These are phyloP conservation scores for Sebastolobus altivelis DNA, from an alignment of 2,797 vertebrate genomes.

Conservation along the genomic window DNA sequence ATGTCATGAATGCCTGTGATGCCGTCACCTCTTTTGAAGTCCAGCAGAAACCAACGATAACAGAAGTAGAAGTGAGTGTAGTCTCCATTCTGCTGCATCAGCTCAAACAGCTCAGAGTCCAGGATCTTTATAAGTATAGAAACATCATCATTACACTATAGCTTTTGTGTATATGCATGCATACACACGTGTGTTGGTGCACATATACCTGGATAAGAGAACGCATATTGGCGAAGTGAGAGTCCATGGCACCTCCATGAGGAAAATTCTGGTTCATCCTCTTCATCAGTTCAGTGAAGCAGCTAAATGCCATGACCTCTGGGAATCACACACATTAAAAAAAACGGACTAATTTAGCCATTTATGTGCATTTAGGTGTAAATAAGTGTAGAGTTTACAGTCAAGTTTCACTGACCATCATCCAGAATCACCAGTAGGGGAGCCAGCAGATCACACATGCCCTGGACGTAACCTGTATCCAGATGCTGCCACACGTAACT, in stretches of 20 bases:
- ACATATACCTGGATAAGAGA: constrained; percentile 94
- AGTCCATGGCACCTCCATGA: constrained; percentile 98
- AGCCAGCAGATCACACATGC: constrained; percentile 98
- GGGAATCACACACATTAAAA: constrained; percentile 14
- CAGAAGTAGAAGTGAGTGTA: constrained; percentile 99
- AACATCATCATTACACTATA: not conserved
- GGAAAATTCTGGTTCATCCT: constrained; percentile 99
- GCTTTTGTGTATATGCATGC: not conserved
- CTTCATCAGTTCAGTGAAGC: constrained; percentile 98
- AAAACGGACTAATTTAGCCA: not conserved
- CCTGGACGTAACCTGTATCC: constrained; percentile 96
- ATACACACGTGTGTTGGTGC: not conserved
- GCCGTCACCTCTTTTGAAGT: constrained; percentile 95
- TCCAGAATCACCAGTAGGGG: constrained; percentile 97
- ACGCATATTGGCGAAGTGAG: constrained; percentile 98
- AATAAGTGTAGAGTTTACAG: not conserved
- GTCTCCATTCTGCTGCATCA: constrained; percentile 99
- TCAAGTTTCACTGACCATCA: constrained; percentile 86
- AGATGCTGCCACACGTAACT: constrained; percentile 99
- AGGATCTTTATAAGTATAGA: constrained; percentile 87
- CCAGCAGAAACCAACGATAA: constrained; percentile 98
- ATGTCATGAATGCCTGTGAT: not conserved
- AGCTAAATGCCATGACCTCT: constrained; percentile 98
- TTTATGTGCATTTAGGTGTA: not conserved
- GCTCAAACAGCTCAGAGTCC: constrained; percentile 97